Evolutionary conservation across 2,797 vertebrate genomes (phyloP), one percentile per base, ranked within the genome.

Genomic region (Betta splendens): DNA sequence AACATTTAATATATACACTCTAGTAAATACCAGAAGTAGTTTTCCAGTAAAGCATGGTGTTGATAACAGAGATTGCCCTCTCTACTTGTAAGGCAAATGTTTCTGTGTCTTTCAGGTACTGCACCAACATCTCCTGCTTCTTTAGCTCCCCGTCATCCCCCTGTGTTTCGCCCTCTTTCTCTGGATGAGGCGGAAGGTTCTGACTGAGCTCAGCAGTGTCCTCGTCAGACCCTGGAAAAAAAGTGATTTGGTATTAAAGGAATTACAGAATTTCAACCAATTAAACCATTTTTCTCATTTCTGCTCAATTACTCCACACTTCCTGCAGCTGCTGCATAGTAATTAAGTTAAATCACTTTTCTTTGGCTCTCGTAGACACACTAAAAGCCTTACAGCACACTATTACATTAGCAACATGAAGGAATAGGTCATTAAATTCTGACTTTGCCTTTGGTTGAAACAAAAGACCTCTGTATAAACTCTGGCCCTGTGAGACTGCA

Each of bases 101-200:
- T 60, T 95, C 94, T 0, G 96, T 96, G 17, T 99, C 96, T 60
- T 80, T 93, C 64, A 99, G 85, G 72, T 98, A 99, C 61, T 98
- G 96, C 52, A 99, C 95, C 82, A 99, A 55, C 94, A 96, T 95
- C 85, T 97, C 92, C 85, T 98, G 98, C 80, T 98, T 99, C 74
- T 91, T 82, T 56, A 98, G 80, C 46, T 96, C 92, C 5, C 74
- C 78, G 9, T 90, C 87, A 10, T 80, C 82, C 2, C 50, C 84
- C 64, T 88, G 86, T n/a, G 28, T 59, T 6, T 69, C 79, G 0
- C 21, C 65, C 50, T 84, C 84, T 47, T 90, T 90, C 67, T 85
- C 82, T 2, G 87, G 87, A 8, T 77, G 81, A 2, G 77, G 51
- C 18, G 89, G 87, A 42, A 86, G 42, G 36, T 88, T 79, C 52